These are phyloP conservation scores for Mamestra brassicae DNA, from an alignment of 2,888 invertebrate species.

Conservation along the genomic window DNA sequence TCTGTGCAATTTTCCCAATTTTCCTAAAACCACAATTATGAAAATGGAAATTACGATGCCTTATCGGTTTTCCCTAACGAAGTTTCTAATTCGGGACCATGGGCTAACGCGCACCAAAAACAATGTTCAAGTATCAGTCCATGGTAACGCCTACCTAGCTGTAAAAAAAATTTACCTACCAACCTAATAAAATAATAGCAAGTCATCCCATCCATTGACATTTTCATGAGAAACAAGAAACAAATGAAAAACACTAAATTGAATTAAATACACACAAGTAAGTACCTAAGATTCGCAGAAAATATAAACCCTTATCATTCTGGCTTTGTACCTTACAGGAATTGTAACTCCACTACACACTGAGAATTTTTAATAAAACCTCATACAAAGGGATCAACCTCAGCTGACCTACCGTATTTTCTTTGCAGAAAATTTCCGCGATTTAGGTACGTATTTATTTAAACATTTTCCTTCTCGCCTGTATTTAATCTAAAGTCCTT, in stretches of 20 bases:
- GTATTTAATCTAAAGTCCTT: conserved; percentile 23
- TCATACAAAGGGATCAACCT: neutral
- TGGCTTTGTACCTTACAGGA: neutral
- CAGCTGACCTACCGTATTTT: neutral
- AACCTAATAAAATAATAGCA: neutral
- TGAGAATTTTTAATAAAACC: conserved; percentile 4
- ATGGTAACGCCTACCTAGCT: neutral
- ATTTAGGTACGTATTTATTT: neutral
- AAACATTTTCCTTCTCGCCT: neutral
- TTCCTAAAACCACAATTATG: no score
- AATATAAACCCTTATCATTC: neutral
- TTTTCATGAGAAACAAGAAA: neutral
- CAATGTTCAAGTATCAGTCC: neutral
- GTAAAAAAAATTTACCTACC: no score
- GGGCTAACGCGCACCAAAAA: no score
- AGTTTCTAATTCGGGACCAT: neutral
- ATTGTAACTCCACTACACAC: neutral
- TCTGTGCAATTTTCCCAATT: no score
- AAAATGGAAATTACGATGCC: no score
- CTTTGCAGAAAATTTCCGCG: neutral
- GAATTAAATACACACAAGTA: neutral
- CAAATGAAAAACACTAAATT: neutral
- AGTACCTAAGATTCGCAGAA: neutral
- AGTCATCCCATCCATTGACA: neutral
- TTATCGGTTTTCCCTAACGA: no score